A percentile compares a stretch with the other conserved stretches of the same genome.
These are phyloP conservation scores for Lutjanus erythropterus DNA, from an alignment of 2,113 vertebrate genomes.

Conservation along the genomic window DNA sequence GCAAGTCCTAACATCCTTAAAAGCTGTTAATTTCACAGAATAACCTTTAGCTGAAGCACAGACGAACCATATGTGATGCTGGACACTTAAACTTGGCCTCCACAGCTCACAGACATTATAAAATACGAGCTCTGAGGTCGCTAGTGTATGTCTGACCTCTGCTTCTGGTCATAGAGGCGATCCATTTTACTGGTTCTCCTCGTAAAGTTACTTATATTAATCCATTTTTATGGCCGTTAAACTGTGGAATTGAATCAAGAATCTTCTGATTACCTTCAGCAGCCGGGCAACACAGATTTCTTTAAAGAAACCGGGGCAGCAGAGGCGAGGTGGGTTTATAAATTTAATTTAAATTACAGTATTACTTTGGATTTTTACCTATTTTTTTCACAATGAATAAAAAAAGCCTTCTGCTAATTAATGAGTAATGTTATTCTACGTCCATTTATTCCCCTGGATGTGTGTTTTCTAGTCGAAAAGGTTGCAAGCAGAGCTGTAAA, in stretches of 20 bases:
- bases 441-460: slow-evolving; percentile 6
- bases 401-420: background rate
- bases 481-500: slow-evolving; percentile 23
- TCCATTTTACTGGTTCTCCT: slow-evolving; percentile 29
- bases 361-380: background rate
- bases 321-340: slow-evolving; percentile 8
- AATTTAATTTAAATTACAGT: slow-evolving; percentile 4
- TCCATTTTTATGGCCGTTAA: slow-evolving; percentile 50
- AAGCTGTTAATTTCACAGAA: background rate
- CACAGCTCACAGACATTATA: slow-evolving; percentile 24
- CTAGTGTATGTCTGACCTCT: slow-evolving; percentile 33
- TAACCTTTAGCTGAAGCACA: slow-evolving; percentile 10
- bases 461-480: slow-evolving; percentile 14
- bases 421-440: background rate
- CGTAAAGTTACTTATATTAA: slow-evolving; percentile 42
- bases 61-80: background rate
- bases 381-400: background rate
- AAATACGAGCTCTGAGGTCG: slow-evolving; percentile 31
- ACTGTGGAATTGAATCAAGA: slow-evolving; percentile 37
- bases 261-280: slow-evolving; percentile 33
- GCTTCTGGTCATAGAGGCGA: slow-evolving; percentile 18
- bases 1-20: background rate
- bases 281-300: background rate
- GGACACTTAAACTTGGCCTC: slow-evolving; percentile 19
- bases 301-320: background rate